Evolutionary conservation across 2,113 vertebrate species (phyloP), one percentile per base, ranked within the genome.

Genomic region (Heterotilapia buettikoferi): DNA sequence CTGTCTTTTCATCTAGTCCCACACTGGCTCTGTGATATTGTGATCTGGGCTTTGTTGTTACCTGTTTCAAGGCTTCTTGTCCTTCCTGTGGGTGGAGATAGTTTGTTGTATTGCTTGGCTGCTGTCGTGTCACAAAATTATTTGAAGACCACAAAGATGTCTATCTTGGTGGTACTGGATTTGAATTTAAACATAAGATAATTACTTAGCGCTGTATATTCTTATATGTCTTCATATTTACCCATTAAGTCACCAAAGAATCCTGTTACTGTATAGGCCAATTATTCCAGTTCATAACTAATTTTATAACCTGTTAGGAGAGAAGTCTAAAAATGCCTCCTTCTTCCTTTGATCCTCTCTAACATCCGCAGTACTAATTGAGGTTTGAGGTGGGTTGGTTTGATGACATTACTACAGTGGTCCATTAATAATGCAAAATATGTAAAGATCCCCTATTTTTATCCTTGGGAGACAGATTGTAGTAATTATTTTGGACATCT

Each of bases 371-470:
- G 73, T 7, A 71, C 84, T 94, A 96, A 95, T 92, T 92, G 90
- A 94, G 87, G 83, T 90, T 87, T 3, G 24, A 56, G 82, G 90
- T 43, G 33, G 86, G 84, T 90, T 86, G 86, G 84, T 90, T 87
- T 94, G 88, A 94, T 90, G 86, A 89, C 83, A 88, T 89, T 91
- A 93, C 87, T 83, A 80, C 88, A 83, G 91, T 50, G 56, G 47
- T 52, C 80, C 78, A 92, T 96, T 93, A 96, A 95, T 96, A 95
- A 94, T 95, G 94, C 89, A 94, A 84, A 90, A 91, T 92, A 93
- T 93, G 94, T 93, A 93, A 96, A 95, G 92, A 95, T 87, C 87
- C 87, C 57, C 93, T 96, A 94, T 95, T 94, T 95, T 94, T 93
- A 91, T 93, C 91, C 66, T 24, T 47, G 29, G 81, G 40, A 87